A percentile compares a stretch with the other conserved stretches of the same genome.
Evolutionary conservation across 2,113 vertebrate species (phyloP).

Genomic region (Cairina moschata): DNA sequence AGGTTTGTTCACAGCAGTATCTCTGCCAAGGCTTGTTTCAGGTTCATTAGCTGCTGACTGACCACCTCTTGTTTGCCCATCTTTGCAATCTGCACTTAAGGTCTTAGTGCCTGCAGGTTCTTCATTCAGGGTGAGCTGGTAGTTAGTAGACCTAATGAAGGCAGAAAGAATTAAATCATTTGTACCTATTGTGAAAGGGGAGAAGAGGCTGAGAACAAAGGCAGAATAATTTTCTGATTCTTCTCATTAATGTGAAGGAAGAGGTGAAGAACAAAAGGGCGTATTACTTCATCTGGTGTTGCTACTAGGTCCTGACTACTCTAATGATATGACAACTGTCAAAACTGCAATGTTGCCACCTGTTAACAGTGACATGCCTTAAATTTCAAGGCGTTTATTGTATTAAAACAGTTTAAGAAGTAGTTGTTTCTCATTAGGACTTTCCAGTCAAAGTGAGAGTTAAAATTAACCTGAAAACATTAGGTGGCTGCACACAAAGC

Average conservation of each 20-base stretch:
- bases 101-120: constrained; percentile 28
- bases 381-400: not conserved
- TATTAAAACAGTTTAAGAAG: not conserved
- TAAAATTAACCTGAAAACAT: not conserved
- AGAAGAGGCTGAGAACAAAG: not conserved
- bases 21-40: not conserved
- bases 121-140: constrained; percentile 77
- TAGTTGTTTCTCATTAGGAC: not conserved
- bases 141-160: constrained; percentile 84
- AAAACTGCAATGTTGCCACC: not conserved
- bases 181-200: not conserved
- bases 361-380: not conserved
- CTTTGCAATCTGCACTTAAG: not conserved
- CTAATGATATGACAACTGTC: accelerated
- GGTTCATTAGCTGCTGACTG: not conserved
- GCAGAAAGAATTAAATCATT: not conserved
- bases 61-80: not conserved
- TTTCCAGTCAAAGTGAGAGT: not conserved
- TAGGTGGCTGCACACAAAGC: not conserved
- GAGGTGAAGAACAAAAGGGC: not conserved
- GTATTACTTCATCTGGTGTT: not conserved
- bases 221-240: not conserved
- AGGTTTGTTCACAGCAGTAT: not conserved
- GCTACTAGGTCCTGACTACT: not conserved
- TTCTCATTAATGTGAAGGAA: not conserved